A percentile compares a stretch with the other conserved stretches of the same genome.
phyloP scores from a whole-genome alignment of 2,797 vertebrate genomes.

The Anas acuta region DNA sequence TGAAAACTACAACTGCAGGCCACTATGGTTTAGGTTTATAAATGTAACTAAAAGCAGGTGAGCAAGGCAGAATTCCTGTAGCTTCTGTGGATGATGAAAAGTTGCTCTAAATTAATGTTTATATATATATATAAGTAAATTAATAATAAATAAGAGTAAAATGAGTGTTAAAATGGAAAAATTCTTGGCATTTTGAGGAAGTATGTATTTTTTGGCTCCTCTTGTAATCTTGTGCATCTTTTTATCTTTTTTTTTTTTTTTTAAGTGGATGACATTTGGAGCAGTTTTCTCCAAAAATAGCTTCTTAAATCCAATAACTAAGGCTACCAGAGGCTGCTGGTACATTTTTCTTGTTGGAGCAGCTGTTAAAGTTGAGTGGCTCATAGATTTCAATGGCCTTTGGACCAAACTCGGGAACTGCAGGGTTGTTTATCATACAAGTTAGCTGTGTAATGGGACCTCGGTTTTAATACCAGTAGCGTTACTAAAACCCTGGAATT shows the following conservation, averaged over 20 bases:
- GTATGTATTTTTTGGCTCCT: neutral
- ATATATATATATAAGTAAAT: neutral
- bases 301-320: neutral
- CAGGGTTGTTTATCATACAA: neutral
- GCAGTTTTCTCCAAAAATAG: neutral
- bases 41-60: neutral
- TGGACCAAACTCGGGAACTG: constrained; percentile 48
- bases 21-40: neutral
- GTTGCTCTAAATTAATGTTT: neutral
- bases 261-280: neutral
- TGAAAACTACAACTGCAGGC: neutral
- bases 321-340: neutral
- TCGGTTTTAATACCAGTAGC: neutral
- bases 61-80: neutral
- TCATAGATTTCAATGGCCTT: neutral
- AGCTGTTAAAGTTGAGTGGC: neutral
- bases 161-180: neutral
- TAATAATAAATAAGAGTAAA: neutral
- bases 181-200: neutral
- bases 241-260: neutral
- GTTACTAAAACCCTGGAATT: neutral
- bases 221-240: neutral
- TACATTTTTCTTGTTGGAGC: neutral
- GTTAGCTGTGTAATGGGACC: neutral
- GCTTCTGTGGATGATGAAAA: neutral